Evolutionary conservation across 2,888 invertebrate species (phyloP).

Genomic region (Melitaea athalia): DNA sequence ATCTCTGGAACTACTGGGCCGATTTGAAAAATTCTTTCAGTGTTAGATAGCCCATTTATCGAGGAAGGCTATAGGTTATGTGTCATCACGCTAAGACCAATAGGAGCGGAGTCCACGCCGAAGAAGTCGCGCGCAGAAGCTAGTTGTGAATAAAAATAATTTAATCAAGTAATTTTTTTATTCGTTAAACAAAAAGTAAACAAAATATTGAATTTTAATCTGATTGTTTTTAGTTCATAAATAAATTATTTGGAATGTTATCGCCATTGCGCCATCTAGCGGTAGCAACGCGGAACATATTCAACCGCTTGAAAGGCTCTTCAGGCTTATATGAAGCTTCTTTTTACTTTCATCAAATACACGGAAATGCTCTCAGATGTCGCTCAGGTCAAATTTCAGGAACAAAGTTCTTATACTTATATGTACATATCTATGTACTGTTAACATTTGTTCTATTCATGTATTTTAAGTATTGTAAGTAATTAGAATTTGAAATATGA

Average conservation of each 20-base stretch:
- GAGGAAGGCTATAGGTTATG: too few relatives aligned
- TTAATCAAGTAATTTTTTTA: not conserved
- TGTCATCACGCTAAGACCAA: too few relatives aligned
- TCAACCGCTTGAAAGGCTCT: not conserved
- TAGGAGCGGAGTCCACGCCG: too few relatives aligned
- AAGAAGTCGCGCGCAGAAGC: too few relatives aligned
- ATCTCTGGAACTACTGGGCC: too few relatives aligned
- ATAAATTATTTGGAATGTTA: not conserved
- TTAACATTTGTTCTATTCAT: too few relatives aligned
- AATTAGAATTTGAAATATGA: too few relatives aligned
- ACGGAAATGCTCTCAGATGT: not conserved
- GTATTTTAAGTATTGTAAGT: too few relatives aligned
- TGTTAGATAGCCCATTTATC: too few relatives aligned
- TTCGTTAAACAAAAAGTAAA: too few relatives aligned
- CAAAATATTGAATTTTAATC: not conserved
- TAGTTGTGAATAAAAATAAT: not conserved
- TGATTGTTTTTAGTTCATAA: not conserved
- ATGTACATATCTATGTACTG: too few relatives aligned
- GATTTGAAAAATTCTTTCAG: too few relatives aligned
- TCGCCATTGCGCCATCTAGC: conserved; percentile 3
- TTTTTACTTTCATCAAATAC: not conserved
- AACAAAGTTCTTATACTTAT: not conserved
- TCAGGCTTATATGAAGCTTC: not conserved
- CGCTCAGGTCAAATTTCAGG: not conserved
- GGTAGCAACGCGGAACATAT: not conserved